Base-by-base conservation (phyloP, 2,888 invertebrate genomes). In the Anthoptus insignis region DNA sequence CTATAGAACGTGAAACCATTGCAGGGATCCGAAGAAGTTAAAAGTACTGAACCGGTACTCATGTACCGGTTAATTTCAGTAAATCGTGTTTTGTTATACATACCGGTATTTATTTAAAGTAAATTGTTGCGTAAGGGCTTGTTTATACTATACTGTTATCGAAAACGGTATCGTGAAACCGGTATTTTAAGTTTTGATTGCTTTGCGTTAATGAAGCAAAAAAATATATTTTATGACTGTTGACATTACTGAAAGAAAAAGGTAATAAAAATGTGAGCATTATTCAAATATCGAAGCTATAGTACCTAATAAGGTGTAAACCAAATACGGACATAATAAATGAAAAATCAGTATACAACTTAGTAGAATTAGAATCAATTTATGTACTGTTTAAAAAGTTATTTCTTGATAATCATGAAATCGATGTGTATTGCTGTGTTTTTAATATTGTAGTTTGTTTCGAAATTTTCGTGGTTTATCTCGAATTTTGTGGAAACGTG, bases 271-370 rank as follows among this genome's bases (percentile, higher is more conserved):
- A 4, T 27, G 27, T 8, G 9, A 16, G 39, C 9, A 19, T 32
- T 34, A 27, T 50, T 27, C 13, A 50, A n/a, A 14, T 19, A 42
- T 14, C 27, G 42, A 24, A n/a, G 21, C 29, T 29, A 6, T 21
- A 29, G 59, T 39, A 29, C 52, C 52, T 11, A 19, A 37, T 24
- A 24, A 59, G 49, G 59, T 50, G n/a, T 59, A 21, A 59, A 59
- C 59, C 59, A 59, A 59, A 52, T 47, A 19, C 39, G 39, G 27
- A 59, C 52, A 59, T 39, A 59, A 52, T 59, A 39, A 49, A 39
- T 49, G 39, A 16, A 21, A 37, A 22, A 64, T 61, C 50, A 27
- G 9, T 34, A 54, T 37, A 47, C 29, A 58, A 32, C 21, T 11
- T 22, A 58, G 32, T 45, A 8, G 21, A 47, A 3, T 34, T 59